Conservation (phyloP, 2,888 invertebrate species). For the Ectobius pallidus region DNA sequence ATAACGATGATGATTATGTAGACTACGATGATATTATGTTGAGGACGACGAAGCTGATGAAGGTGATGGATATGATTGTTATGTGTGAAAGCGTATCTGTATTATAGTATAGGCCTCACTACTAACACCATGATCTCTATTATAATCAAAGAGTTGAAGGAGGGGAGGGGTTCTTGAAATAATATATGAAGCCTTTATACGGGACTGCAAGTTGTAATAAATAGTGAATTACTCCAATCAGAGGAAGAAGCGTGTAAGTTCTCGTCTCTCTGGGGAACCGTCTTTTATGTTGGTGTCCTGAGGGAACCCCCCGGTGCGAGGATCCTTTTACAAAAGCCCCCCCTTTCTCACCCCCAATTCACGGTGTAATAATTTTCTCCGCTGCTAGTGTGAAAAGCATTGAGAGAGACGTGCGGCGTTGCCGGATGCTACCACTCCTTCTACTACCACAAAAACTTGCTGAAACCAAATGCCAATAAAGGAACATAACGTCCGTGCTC, state of each 20-base stretch:
- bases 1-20: no score
- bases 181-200: conserved; percentile 8
- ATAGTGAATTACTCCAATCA: neutral
- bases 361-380: conserved; percentile 8
- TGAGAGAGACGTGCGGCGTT: neutral
- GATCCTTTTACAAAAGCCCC: neutral
- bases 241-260: neutral
- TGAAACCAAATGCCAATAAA: no score
- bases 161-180: neutral
- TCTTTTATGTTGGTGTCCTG: conserved; percentile 3
- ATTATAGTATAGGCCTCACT: no score
- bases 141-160: neutral
- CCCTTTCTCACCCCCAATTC: neutral
- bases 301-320: neutral
- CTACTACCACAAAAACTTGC: no score
- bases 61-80: no score
- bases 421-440: no score
- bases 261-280: neutral
- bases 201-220: conserved; percentile 7
- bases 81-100: no score
- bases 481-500: no score
- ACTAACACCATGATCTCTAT: neutral
- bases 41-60: no score
- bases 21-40: no score
- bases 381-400: conserved; percentile 7